Conservation (phyloP, 2,797 vertebrate species). For the Sandelia bainsii region DNA sequence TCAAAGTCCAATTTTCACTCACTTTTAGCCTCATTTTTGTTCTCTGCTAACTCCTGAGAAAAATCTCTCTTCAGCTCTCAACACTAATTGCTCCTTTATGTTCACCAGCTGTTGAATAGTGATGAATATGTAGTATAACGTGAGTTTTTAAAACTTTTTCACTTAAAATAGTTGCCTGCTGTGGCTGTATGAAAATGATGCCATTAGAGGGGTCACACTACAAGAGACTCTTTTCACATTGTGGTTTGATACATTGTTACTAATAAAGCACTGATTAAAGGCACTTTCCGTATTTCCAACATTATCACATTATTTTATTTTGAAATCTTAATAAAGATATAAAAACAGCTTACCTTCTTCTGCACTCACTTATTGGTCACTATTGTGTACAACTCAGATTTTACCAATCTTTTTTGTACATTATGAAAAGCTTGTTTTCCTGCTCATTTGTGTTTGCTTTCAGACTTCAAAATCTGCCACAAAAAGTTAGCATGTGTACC, state of each 20-base stretch:
- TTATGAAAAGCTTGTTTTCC: conserved; percentile 18
- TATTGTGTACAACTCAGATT: neutral
- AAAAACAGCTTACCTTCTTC: neutral
- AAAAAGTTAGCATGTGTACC: conserved; percentile 21
- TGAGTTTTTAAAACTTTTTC: too few relatives aligned
- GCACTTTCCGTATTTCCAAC: too few relatives aligned
- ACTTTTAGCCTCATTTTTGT: too few relatives aligned
- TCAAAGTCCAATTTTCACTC: too few relatives aligned
- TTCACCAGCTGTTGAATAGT: too few relatives aligned
- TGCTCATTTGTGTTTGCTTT: conserved; percentile 8
- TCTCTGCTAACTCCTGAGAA: too few relatives aligned
- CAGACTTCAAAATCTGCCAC: conserved; percentile 16
- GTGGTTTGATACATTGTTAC: neutral
- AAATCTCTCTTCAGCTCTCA: too few relatives aligned
- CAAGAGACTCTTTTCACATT: neutral
- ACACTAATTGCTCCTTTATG: too few relatives aligned
- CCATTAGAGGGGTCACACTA: neutral
- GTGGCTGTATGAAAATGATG: neutral
- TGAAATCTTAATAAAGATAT: too few relatives aligned
- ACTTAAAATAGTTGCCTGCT: neutral
- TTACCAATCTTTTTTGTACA: neutral
- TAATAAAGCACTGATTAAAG: neutral
- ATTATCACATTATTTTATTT: too few relatives aligned
- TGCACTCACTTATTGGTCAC: neutral
- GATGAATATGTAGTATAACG: too few relatives aligned